Evolutionary conservation across 1,140 invertebrate species (phyloP).

Genomic region (Pteromalus puparum): DNA sequence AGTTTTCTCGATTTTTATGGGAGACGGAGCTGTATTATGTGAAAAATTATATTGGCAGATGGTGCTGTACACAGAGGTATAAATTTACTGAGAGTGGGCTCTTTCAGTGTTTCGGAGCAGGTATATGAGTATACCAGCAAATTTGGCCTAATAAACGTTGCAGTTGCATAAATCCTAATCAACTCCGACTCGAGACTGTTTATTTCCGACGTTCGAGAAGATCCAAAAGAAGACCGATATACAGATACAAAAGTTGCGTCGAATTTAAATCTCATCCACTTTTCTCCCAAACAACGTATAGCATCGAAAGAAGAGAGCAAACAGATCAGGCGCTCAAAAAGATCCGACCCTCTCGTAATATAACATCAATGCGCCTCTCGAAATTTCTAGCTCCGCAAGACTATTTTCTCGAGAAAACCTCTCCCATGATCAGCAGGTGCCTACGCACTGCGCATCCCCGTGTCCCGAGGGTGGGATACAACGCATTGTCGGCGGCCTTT

Average conservation of each 20-base stretch:
- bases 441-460: neutral
- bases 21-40: too few species aligned
- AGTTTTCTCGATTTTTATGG: neutral
- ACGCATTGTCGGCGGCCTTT: conserved; percentile 17
- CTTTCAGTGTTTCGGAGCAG: too few species aligned
- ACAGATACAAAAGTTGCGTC: neutral
- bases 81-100: too few species aligned
- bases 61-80: too few species aligned
- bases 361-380: neutral
- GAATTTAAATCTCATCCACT: neutral
- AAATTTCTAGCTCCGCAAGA: neutral
- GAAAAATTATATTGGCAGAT: too few species aligned
- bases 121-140: too few species aligned
- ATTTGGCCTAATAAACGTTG: too few species aligned
- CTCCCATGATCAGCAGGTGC: conserved; percentile 21
- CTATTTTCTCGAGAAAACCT: neutral
- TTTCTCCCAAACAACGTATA: neutral
- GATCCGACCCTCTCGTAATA: neutral
- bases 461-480: neutral
- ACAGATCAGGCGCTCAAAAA: neutral
- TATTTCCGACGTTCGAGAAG: neutral
- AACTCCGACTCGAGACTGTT: neutral
- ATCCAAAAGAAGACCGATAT: neutral
- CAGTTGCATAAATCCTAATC: too few species aligned
- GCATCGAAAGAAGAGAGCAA: neutral